Percentiles rank a stretch among this genome's conserved stretches.
Evolutionary conservation across 1,140 invertebrate genomes (phyloP).

Genomic region (Leptestheria dahalacensis): DNA sequence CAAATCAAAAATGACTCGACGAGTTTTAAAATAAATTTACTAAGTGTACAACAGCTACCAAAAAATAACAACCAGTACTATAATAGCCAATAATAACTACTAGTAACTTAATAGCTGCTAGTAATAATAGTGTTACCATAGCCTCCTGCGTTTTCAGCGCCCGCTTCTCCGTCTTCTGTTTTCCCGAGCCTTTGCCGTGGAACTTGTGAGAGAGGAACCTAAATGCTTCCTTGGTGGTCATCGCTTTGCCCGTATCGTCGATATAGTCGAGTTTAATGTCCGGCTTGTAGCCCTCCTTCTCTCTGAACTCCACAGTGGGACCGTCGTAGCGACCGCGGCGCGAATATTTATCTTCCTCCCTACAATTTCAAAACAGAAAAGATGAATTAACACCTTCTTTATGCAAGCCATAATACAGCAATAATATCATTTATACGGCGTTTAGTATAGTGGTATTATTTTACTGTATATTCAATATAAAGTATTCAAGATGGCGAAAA

Average conservation of each 20-base stretch:
- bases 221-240: slow-evolving; percentile 94
- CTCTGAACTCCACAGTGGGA: slow-evolving; percentile 81
- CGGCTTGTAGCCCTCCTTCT: slow-evolving; percentile 84
- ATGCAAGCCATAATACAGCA: too few species aligned
- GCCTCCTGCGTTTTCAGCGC: slow-evolving; percentile 90
- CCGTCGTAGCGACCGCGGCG: slow-evolving; percentile 65
- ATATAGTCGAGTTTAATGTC: slow-evolving; percentile 95
- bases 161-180: slow-evolving; percentile 95
- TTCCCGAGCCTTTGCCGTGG: slow-evolving; percentile 97
- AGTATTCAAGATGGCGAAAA: too few species aligned
- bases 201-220: slow-evolving; percentile 79
- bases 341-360: slow-evolving; percentile 68
- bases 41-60: too few species aligned
- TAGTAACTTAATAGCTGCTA: too few species aligned
- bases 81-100: too few species aligned
- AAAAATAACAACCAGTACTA: too few species aligned
- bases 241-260: slow-evolving; percentile 79
- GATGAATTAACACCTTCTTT: slow-evolving; percentile 10
- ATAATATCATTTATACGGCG: too few species aligned
- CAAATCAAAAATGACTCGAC: slow-evolving; percentile 14
- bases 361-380: slow-evolving; percentile 24
- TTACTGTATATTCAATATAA: too few species aligned
- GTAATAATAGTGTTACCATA: too few species aligned
- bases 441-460: too few species aligned
- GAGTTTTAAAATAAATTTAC: slow-evolving; percentile 12